A percentile compares a stretch with the other conserved stretches of the same genome.
Conservation (phyloP, 2,797 vertebrate genomes). For the Xerus rutilus region DNA sequence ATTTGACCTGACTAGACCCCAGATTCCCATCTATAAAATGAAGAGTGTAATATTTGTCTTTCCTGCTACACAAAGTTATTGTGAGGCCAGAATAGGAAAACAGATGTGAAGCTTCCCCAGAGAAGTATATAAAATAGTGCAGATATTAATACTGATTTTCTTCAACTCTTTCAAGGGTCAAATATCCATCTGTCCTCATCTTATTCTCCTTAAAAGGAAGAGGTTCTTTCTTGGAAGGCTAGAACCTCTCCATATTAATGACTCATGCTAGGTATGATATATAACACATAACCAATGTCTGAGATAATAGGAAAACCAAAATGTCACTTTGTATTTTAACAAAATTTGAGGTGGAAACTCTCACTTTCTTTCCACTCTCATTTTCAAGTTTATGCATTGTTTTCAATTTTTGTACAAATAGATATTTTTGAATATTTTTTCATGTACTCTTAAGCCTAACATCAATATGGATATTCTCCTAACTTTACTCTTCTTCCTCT, state of each 20-base stretch:
- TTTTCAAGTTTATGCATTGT: background rate
- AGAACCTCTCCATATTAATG: constrained; percentile 49
- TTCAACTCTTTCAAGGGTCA: background rate
- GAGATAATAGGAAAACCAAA: constrained; percentile 46
- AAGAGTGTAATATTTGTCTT: constrained; percentile 70
- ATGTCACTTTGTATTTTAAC: background rate
- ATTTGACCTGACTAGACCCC: constrained; percentile 42
- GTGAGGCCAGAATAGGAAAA: constrained; percentile 67
- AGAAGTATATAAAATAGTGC: constrained; percentile 71
- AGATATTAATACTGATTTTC: constrained; percentile 62
- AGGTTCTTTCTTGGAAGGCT: constrained; percentile 11
- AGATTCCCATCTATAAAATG: constrained; percentile 55
- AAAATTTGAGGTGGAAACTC: background rate
- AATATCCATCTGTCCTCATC: background rate
- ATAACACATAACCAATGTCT: background rate
- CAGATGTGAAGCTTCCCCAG: constrained; percentile 70
- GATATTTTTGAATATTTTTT: background rate
- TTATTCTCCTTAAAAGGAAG: constrained; percentile 43
- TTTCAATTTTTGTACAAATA: background rate
- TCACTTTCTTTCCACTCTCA: background rate
- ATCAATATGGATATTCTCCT: accelerated
- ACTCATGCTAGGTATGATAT: background rate
- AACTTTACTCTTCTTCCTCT: background rate
- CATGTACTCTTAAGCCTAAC: background rate
- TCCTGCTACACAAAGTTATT: constrained; percentile 57